Percentiles rank a stretch among this genome's conserved stretches.
phyloP scores from a whole-genome alignment of 2,888 invertebrate species.

The Drosophila algonquin region DNA sequence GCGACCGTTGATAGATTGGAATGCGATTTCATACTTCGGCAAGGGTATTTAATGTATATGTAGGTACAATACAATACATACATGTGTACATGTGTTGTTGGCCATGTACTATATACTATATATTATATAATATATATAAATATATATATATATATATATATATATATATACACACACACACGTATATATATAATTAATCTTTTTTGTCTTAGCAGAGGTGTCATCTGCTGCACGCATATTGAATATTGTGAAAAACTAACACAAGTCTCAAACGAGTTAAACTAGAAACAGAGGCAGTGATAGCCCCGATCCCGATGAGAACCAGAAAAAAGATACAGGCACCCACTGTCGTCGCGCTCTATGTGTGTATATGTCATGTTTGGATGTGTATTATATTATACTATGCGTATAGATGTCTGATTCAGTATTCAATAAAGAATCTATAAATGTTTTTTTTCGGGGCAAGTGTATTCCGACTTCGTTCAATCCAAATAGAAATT shows the following conservation, averaged over 20 bases:
- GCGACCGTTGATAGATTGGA: slow-evolving; percentile 9
- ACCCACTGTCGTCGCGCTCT: not conserved
- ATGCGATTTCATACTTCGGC: slow-evolving; percentile 27
- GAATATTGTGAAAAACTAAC: slow-evolving; percentile 6
- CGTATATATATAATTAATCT: not conserved
- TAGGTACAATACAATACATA: no score
- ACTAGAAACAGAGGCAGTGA: slow-evolving; percentile 3
- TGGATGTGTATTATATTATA: slow-evolving; percentile 32
- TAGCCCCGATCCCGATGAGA: slow-evolving; percentile 1
- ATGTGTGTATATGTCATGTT: slow-evolving; percentile 15
- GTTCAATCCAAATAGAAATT: not conserved
- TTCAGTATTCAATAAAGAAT: slow-evolving; percentile 5
- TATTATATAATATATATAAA: slow-evolving; percentile 1
- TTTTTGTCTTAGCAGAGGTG: slow-evolving; percentile 19
- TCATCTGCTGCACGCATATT: slow-evolving; percentile 1
- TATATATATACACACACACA: slow-evolving; percentile 10
- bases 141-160: slow-evolving; percentile 9
- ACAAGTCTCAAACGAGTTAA: slow-evolving; percentile 8
- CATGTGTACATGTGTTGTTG: slow-evolving; percentile 1
- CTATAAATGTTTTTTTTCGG: not conserved
- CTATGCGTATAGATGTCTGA: slow-evolving; percentile 21
- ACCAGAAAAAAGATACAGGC: not conserved
- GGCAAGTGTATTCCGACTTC: not conserved
- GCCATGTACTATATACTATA: not conserved
- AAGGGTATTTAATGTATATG: no score